Percentiles rank a stretch among this genome's conserved stretches.
Conservation (phyloP, 2,888 invertebrate genomes). For the Tridacna gigas region DNA sequence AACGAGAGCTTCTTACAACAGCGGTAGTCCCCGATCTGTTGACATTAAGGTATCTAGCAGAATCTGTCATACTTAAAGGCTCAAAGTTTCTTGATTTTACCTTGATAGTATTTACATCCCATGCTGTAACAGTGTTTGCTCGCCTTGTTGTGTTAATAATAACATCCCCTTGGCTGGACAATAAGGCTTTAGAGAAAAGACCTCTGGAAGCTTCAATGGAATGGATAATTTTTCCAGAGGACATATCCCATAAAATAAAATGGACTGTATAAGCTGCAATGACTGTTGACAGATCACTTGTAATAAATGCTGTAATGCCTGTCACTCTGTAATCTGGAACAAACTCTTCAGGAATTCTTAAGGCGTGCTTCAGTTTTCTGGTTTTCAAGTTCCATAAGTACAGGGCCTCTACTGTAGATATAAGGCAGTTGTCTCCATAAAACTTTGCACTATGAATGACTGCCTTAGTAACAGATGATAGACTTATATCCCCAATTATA, state of each 20-base stretch:
- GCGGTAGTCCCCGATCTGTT: constrained; percentile 52
- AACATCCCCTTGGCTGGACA: constrained; percentile 60
- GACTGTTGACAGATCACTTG: constrained; percentile 57
- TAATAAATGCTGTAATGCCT: constrained; percentile 57
- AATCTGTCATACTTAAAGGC: constrained; percentile 64
- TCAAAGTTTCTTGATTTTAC: constrained; percentile 43
- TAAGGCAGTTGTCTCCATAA: constrained; percentile 46
- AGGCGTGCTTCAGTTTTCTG: constrained; percentile 49
- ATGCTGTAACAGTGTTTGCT: constrained; percentile 64
- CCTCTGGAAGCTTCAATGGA: constrained; percentile 62
- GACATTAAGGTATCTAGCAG: constrained; percentile 63
- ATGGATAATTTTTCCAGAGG: constrained; percentile 50
- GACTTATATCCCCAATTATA: constrained; percentile 34
- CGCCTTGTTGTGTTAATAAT: constrained; percentile 58
- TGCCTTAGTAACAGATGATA: constrained; percentile 18
- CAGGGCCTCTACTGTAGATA: constrained; percentile 61
- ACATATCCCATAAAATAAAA: constrained; percentile 61
- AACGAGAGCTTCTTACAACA: constrained; percentile 60
- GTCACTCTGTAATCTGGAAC: constrained; percentile 64
- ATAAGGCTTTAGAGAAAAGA: constrained; percentile 32
- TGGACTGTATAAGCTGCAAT: constrained; percentile 66
- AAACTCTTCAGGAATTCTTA: constrained; percentile 55
- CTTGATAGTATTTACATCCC: constrained; percentile 59
- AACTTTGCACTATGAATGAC: constrained; percentile 48
- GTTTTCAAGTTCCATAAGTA: constrained; percentile 62